These are phyloP conservation scores for Crocodylus rhombifer DNA, from an alignment of 2,797 vertebrate species.

Conservation along the genomic window DNA sequence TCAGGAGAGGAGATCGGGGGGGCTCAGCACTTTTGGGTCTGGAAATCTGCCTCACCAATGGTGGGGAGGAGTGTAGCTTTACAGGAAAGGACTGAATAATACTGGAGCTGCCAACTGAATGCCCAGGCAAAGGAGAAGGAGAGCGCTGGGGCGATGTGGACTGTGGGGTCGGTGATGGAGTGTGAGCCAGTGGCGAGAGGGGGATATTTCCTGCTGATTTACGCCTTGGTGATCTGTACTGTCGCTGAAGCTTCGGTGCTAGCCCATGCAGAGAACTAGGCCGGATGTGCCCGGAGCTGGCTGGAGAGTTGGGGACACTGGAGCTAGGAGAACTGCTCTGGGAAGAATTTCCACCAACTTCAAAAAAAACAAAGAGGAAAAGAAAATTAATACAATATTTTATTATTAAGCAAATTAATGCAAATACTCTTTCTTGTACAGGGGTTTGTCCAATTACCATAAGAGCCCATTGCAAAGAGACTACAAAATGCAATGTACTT, in stretches of 20 bases:
- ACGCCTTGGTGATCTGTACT: conserved; percentile 94
- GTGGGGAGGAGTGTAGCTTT: conserved; percentile 95
- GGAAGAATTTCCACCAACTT: conserved; percentile 93
- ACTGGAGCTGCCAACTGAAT: conserved; percentile 82
- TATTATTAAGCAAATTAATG: background rate
- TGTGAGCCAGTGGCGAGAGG: conserved; percentile 94
- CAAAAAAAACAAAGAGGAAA: background rate
- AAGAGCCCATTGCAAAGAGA: background rate
- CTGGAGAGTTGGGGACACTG: conserved; percentile 96
- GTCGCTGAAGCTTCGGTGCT: conserved; percentile 95
- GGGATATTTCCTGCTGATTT: conserved; percentile 98
- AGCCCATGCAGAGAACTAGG: conserved; percentile 96
- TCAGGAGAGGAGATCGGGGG: conserved; percentile 93
- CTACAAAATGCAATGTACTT: background rate
- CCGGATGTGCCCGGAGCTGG: conserved; percentile 93
- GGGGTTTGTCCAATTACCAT: background rate
- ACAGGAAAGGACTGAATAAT: conserved; percentile 89
- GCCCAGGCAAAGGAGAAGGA: conserved; percentile 90
- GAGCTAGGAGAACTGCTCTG: conserved; percentile 98
- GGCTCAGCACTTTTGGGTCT: conserved; percentile 94
- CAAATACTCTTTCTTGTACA: background rate
- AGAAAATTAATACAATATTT: background rate
- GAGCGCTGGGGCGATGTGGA: conserved; percentile 94
- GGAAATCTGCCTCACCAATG: conserved; percentile 91
- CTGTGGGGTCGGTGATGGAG: conserved; percentile 94